Conservation (phyloP, 2,113 vertebrate species). For the Alethe diademata region DNA sequence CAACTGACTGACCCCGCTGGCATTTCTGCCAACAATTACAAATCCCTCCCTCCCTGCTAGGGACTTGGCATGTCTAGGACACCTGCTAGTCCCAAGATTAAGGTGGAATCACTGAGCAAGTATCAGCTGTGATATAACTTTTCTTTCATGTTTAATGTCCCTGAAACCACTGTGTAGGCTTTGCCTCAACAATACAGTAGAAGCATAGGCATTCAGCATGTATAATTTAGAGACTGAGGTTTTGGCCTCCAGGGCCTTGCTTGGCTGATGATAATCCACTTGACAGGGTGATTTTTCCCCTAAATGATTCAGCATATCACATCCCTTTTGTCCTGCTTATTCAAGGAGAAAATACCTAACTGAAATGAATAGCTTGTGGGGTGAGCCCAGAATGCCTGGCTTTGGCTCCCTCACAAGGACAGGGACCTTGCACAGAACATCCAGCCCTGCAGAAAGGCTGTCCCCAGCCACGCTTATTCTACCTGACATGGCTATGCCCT, state of each 20-base stretch:
- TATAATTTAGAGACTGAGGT: conserved; percentile 33
- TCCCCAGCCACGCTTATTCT: neutral
- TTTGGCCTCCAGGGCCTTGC: conserved; percentile 4
- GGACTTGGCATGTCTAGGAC: neutral
- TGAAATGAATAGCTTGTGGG: neutral
- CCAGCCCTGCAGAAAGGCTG: neutral
- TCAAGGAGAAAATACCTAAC: conserved; percentile 34
- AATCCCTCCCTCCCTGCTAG: neutral
- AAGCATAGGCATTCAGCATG: neutral
- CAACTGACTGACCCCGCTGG: neutral
- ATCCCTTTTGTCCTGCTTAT: conserved; percentile 26
- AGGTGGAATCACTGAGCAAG: neutral
- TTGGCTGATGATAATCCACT: conserved; percentile 36
- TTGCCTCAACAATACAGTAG: neutral
- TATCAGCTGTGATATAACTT: neutral
- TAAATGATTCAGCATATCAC: conserved; percentile 38
- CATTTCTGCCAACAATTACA: conserved; percentile 3
- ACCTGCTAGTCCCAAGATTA: conserved; percentile 6
- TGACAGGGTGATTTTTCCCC: conserved; percentile 23
- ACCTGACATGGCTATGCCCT: neutral
- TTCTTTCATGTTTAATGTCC: neutral
- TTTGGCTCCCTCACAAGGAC: neutral
- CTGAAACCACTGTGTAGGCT: neutral
- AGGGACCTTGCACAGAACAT: accelerated
- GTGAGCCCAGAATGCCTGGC: neutral